Base-by-base conservation (phyloP, 2,113 vertebrate genomes). In the Rhea pennata region DNA sequence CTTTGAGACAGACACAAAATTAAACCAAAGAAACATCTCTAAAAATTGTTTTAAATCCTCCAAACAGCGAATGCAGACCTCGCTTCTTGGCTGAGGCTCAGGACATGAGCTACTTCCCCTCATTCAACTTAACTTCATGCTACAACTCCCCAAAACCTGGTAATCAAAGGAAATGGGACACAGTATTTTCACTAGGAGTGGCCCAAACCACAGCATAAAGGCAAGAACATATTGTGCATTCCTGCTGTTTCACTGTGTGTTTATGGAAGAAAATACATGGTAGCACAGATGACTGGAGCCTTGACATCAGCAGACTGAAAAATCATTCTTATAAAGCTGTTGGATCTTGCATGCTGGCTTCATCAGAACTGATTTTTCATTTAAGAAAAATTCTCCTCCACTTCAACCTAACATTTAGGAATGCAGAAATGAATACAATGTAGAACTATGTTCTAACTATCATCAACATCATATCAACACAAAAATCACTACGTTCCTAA, bases 401-500 rank as follows among this genome's bases (percentile, higher is more conserved):
- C 40, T 85, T 56, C 64, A 80, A 31, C 14, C 9, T 3, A 51
- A n/a, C 48, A 65, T 81, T 78, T 5, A 69, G 31, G 67, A 91
- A 87, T 5, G 29, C 24, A 67, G 33, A 59, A 23, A 46, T 4
- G 26, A 58, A 39, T 2, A 15, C 1, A 17, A 44, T 5, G 22
- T 12, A 78, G 69, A 88, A 71, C 24, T 21, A 12, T 1, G 48
- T 78, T 61, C 79, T 67, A 64, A 84, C 36, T 54, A 17, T 14
- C 40, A 39, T 3, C 15, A 16, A 7, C 5, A 16, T 0, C 2
- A 0, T 4, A 27, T 12, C 44, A 40, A 3, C 0, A 15, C 40
- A 36, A 42, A 24, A 23, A 27, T 4, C 69, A 9, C 11, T 15
- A 2, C 0, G 12, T 12, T 46, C 42, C 53, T 36, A 16, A 36